Evolutionary conservation across 92 coral and sea anemone genomes (phyloP).

Genomic region (Desmophyllum pertusum): DNA sequence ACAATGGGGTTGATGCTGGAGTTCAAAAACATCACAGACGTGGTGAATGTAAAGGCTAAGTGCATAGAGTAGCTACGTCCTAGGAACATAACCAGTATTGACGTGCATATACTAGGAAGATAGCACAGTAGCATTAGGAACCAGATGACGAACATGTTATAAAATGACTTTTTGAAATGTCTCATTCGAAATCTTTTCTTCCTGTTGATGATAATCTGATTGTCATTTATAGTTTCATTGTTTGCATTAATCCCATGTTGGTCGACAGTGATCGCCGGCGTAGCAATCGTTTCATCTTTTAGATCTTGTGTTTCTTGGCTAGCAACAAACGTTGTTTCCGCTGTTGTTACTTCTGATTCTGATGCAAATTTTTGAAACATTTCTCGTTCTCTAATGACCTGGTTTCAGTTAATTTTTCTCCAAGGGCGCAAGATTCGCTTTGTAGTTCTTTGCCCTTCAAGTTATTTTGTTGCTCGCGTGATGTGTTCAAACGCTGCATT

Average conservation of each 20-base stretch:
- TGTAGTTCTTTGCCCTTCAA: background rate
- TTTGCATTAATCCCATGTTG: background rate
- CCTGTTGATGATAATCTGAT: background rate
- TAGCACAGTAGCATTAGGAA: constrained; percentile 41
- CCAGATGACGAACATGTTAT: constrained; percentile 48
- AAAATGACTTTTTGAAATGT: constrained; percentile 38
- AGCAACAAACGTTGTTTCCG: no score
- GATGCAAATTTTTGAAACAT: background rate
- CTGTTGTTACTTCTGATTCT: background rate
- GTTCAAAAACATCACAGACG: constrained; percentile 43
- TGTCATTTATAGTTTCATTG: background rate
- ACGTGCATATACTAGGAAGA: constrained; percentile 27
- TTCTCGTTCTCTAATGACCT: background rate
- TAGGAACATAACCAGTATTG: background rate
- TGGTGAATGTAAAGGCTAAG: constrained; percentile 43
- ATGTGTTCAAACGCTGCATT: background rate
- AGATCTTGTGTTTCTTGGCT: background rate
- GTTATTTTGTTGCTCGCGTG: background rate
- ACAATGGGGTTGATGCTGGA: constrained; percentile 38
- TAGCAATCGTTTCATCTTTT: background rate
- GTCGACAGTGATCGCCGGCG: background rate
- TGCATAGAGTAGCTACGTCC: constrained; percentile 36
- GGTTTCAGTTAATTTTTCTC: background rate
- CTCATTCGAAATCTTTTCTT: constrained; percentile 23
- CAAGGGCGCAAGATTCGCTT: background rate